These are phyloP conservation scores for Lysandra bellargus DNA, from an alignment of 2,888 invertebrate species.

Conservation along the genomic window DNA sequence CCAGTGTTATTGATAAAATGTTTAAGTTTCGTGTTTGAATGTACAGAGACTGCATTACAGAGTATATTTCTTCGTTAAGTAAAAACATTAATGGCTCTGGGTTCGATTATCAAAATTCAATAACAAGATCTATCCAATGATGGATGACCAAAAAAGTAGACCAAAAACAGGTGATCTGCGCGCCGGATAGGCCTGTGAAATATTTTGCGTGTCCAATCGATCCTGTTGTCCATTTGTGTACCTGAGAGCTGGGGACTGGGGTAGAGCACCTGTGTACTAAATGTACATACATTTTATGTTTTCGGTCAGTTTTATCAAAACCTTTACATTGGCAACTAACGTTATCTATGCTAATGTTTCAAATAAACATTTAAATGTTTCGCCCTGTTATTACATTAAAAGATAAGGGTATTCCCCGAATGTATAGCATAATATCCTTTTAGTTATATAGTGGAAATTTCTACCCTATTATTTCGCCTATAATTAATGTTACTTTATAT, in stretches of 20 bases:
- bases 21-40: neutral
- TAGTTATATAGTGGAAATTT: constrained; percentile 7
- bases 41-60: neutral
- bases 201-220: constrained; percentile 7
- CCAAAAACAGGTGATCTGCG: neutral
- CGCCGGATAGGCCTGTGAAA: neutral
- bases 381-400: neutral
- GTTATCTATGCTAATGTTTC: constrained; percentile 10
- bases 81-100: too few relatives aligned
- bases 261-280: neutral
- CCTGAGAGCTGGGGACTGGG: neutral
- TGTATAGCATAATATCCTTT: neutral
- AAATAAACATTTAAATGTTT: constrained; percentile 10
- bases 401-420: constrained; percentile 1
- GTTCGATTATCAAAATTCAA: too few relatives aligned
- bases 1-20: constrained; percentile 24
- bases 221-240: neutral
- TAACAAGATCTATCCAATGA: neutral
- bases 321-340: neutral
- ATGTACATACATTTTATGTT: neutral
- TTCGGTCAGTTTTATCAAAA: neutral
- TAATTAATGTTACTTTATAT: constrained; percentile 4
- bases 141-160: neutral
- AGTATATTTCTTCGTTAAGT: neutral
- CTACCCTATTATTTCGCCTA: constrained; percentile 1